These are phyloP conservation scores for Macropis europaea DNA, from an alignment of 2,888 invertebrate species.

Conservation along the genomic window DNA sequence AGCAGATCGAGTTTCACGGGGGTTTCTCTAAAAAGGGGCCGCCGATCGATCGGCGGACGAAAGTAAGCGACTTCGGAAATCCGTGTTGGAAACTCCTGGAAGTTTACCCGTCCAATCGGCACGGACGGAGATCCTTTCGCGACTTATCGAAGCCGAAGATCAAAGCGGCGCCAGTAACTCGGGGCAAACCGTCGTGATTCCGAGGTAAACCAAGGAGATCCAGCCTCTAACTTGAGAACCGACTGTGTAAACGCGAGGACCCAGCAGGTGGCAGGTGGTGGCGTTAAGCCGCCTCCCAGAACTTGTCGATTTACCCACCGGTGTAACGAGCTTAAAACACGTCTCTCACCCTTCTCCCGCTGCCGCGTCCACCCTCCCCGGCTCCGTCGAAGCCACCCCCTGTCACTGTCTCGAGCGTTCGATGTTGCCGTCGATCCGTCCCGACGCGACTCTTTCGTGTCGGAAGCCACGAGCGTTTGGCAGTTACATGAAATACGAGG, in stretches of 20 bases:
- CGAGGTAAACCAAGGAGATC: conserved; percentile 67
- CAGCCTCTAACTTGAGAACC: conserved; percentile 40
- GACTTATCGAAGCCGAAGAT: conserved; percentile 66
- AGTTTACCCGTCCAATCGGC: conserved; percentile 57
- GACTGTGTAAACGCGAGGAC: no score
- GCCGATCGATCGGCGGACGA: conserved; percentile 12
- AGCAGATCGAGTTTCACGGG: not conserved
- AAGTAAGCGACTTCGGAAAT: conserved; percentile 48
- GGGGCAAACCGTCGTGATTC: conserved; percentile 67
- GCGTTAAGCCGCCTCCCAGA: conserved; percentile 45
- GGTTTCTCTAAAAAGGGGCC: no score
- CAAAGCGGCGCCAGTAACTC: conserved; percentile 66
- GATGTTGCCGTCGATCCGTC: not conserved
- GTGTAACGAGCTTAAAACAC: conserved; percentile 55
- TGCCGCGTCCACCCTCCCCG: not conserved
- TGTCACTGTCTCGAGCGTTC: not conserved
- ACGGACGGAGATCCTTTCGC: conserved; percentile 50
- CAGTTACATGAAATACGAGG: conserved; percentile 74
- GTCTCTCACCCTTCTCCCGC: conserved; percentile 4
- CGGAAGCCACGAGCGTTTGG: conserved; percentile 71
- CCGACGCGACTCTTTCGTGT: conserved; percentile 42
- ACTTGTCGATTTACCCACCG: conserved; percentile 50
- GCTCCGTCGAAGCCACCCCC: not conserved
- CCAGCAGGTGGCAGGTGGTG: conserved; percentile 48
- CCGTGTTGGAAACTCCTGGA: conserved; percentile 42